phyloP scores from a whole-genome alignment of 2,113 vertebrate species.

The Tautogolabrus adspersus region DNA sequence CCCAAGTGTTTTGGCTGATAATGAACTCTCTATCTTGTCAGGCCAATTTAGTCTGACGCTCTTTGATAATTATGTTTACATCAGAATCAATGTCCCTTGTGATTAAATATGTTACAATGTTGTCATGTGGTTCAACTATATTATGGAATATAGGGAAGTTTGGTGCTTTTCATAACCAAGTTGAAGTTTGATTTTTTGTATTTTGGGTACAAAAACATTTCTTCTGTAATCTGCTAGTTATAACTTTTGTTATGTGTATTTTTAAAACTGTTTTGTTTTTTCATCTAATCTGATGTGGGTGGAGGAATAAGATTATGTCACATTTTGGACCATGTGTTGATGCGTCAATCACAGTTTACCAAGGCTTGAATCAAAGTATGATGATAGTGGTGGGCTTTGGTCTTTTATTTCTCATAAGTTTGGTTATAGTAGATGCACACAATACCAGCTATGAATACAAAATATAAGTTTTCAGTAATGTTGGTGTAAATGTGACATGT shows the following conservation, averaged over 20 bases:
- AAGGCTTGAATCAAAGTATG: neutral
- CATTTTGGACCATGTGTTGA: neutral
- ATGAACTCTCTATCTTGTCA: slow-evolving; percentile 84
- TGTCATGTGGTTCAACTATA: slow-evolving; percentile 40
- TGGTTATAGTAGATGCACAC: neutral
- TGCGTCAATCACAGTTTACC: neutral
- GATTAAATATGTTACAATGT: slow-evolving; percentile 62
- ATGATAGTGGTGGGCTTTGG: neutral
- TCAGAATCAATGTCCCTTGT: slow-evolving; percentile 81
- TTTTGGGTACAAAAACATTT: neutral
- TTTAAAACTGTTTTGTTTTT: neutral
- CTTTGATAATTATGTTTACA: slow-evolving; percentile 85
- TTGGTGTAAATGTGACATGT: too few relatives aligned
- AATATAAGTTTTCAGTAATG: too few relatives aligned
- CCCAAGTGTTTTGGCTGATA: slow-evolving; percentile 85
- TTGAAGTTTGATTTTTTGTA: neutral
- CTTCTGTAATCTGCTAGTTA: neutral
- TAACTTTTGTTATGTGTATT: neutral
- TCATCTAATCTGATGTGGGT: neutral
- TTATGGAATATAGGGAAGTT: slow-evolving; percentile 24
- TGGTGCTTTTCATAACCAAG: neutral
- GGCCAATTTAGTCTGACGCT: slow-evolving; percentile 78
- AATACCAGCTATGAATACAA: too few relatives aligned
- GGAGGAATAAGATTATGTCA: neutral
- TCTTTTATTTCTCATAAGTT: neutral